Evolutionary conservation across 1,140 invertebrate genomes (phyloP).

Genomic region (Heterodera carotae): DNA sequence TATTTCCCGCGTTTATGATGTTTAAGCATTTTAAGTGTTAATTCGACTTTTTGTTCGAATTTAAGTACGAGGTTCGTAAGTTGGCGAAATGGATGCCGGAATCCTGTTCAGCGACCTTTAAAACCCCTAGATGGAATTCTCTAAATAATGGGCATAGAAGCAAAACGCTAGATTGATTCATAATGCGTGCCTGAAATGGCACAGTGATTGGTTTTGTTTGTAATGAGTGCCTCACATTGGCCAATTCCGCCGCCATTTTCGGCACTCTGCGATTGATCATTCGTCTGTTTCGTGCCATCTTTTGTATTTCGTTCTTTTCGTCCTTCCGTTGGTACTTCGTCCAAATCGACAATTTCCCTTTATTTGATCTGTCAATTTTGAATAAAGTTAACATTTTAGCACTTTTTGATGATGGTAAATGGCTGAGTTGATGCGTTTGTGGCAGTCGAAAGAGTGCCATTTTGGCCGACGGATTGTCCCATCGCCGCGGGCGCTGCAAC

Average conservation of each 20-base stretch:
- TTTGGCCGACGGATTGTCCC: neutral
- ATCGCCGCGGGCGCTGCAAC: too few relatives aligned
- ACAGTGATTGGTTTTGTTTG: neutral
- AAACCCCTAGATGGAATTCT: neutral
- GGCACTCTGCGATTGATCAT: neutral
- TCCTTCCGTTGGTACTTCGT: neutral
- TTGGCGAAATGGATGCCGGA: too few relatives aligned
- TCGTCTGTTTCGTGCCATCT: neutral
- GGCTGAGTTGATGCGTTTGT: neutral
- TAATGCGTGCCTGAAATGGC: too few relatives aligned
- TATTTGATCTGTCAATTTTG: neutral
- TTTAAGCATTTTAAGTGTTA: too few relatives aligned
- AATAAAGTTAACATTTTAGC: neutral
- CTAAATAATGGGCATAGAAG: neutral
- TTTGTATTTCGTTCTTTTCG: slow-evolving; percentile 9
- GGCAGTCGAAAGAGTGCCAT: neutral
- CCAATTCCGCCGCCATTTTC: neutral
- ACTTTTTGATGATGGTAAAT: neutral
- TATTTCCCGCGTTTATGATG: too few relatives aligned
- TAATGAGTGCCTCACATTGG: neutral
- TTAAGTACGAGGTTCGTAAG: too few relatives aligned
- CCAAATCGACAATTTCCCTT: neutral
- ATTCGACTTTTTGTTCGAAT: too few relatives aligned
- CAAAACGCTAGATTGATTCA: too few relatives aligned
- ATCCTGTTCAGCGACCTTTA: too few relatives aligned